Base-by-base conservation (phyloP, 2,797 vertebrate genomes). In the Notolabrus celidotus region DNA sequence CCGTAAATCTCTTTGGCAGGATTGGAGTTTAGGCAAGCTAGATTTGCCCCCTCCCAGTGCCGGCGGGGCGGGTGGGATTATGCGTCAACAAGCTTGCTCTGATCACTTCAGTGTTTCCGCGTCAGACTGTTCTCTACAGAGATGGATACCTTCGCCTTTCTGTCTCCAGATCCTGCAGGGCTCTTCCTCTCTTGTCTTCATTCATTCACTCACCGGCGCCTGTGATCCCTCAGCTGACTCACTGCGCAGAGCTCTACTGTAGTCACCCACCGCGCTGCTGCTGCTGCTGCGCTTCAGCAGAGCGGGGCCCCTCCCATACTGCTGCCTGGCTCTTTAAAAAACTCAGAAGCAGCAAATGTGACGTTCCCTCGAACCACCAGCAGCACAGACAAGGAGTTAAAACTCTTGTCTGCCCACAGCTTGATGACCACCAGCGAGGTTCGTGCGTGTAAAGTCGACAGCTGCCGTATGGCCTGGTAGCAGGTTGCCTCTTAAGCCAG, bases 61-160 rank as follows among this genome's bases (percentile, higher is more conserved):
- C 84, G 65, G 76, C 72, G 85, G 88, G 83, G 87, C 84, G 90
- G 89, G 92, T 59, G 87, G 85, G 89, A 93, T 89, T 90, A 93
- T 92, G 92, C 91, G 91, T 91, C 92, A 92, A 92, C 90, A 81
- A 82, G 82, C 86, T 77, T 64, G 79, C 83, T 74, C 83, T 79
- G 84, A 87, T 89, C 87, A 74, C 80, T 86, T 84, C 77, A 29
- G 74, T 20, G 51, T 78, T 66, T 80, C 77, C 84, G 56, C 56
- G 71, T 86, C 77, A 76, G 70, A 50, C 7, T 17, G 69, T 74
- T 59, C 64, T 50, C 16, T 7, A 9, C 25, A 65, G 46, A 65
- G 70, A 0, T 16, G 41, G 23, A 57, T 59, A 67, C 54, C 19
- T 62, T 59, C 47, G 19, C 29, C 19, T 50, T 25, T 70, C 25